Evolutionary conservation across 2,797 vertebrate species (phyloP).

Genomic region (Galago senegalensis): DNA sequence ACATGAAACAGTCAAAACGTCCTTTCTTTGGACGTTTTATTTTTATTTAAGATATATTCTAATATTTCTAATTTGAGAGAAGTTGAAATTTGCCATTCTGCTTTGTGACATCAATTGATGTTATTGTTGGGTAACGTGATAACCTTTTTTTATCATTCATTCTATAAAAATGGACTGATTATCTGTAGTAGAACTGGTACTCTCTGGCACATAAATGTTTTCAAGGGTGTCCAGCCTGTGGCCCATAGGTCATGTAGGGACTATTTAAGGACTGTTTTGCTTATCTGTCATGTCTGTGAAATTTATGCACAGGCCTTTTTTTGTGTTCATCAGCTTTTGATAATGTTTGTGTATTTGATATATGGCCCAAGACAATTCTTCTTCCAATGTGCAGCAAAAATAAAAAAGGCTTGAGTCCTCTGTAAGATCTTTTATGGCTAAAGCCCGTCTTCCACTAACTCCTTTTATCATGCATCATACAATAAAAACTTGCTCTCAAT

Average conservation of each 20-base stretch:
- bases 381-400: too few species aligned
- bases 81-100: background rate
- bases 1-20: slow-evolving; percentile 13
- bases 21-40: background rate
- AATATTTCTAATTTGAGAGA: background rate
- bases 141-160: background rate
- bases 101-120: background rate
- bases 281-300: too few species aligned
- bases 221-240: background rate
- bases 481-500: slow-evolving; percentile 23
- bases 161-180: background rate
- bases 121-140: background rate
- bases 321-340: too few species aligned
- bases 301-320: too few species aligned
- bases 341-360: too few species aligned
- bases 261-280: too few species aligned
- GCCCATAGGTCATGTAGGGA: too few species aligned
- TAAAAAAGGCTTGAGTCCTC: too few species aligned
- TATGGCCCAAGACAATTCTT: too few species aligned
- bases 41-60: background rate
- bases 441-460: background rate
- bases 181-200: background rate
- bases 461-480: background rate
- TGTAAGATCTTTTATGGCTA: background rate
- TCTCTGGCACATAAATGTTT: background rate